phyloP scores from a whole-genome alignment of 2,797 vertebrate species.

The Falco peregrinus region DNA sequence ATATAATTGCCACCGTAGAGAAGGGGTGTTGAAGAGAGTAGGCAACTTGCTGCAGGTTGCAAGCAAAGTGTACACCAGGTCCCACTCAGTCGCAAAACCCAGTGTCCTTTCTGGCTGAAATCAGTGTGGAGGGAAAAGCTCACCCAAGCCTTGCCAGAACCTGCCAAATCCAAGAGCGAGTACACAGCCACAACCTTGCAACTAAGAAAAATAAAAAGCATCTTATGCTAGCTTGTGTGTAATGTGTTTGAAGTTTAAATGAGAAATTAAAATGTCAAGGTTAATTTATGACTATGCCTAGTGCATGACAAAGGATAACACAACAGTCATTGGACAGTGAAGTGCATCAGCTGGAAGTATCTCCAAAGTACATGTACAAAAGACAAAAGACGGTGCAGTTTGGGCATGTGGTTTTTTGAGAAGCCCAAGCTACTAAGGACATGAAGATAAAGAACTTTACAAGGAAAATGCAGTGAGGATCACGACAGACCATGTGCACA shows the following conservation, averaged over 20 bases:
- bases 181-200: neutral
- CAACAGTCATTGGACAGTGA: neutral
- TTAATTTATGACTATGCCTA: neutral
- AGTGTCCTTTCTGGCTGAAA: neutral
- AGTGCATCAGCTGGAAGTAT: neutral
- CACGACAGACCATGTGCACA: neutral
- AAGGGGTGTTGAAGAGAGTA: neutral
- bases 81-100: neutral
- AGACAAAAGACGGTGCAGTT: neutral
- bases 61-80: neutral
- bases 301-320: neutral
- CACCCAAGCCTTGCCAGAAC: neutral
- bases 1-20: neutral
- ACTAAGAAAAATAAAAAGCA: neutral
- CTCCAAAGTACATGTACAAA: neutral
- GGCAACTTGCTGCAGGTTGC: neutral
- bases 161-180: neutral
- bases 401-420: neutral
- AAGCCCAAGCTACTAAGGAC: neutral
- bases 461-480: neutral
- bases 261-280: neutral
- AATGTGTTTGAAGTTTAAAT: neutral
- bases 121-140: neutral
- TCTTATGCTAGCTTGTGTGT: neutral
- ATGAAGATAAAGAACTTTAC: neutral